phyloP scores from a whole-genome alignment of 2,888 invertebrate genomes.

The Mimas tiliae region DNA sequence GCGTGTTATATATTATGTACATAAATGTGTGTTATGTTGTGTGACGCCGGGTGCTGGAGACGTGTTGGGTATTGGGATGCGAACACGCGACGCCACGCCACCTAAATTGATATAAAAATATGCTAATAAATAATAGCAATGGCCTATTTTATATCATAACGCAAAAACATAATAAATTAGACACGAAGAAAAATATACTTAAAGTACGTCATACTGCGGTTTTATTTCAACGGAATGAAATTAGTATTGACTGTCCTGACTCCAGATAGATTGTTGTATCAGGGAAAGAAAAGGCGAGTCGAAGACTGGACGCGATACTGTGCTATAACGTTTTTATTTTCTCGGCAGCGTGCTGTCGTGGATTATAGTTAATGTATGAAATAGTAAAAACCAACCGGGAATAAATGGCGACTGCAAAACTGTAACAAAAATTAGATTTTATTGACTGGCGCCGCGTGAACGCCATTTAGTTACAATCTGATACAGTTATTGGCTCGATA shows the following conservation, averaged over 20 bases:
- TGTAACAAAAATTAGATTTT: background rate
- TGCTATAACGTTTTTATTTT: too few species aligned
- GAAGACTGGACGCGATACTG: too few species aligned
- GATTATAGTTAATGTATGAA: background rate
- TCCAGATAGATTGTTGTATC: too few species aligned
- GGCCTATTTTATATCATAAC: too few species aligned
- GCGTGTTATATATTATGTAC: constrained; percentile 4
- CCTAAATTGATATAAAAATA: background rate
- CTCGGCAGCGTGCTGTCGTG: too few species aligned
- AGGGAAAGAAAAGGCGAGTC: too few species aligned
- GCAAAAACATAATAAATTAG: too few species aligned
- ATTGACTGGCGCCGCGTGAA: background rate
- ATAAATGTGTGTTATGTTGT: constrained; percentile 2
- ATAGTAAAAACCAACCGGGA: background rate
- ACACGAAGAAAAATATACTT: too few species aligned
- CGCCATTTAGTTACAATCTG: background rate
- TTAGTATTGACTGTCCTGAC: too few species aligned
- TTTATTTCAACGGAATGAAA: too few species aligned
- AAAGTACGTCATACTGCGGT: too few species aligned
- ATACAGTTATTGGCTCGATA: constrained; percentile 4
- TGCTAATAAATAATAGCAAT: too few species aligned
- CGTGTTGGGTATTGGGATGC: background rate
- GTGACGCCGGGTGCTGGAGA: background rate
- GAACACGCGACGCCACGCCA: background rate
- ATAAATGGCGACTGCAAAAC: background rate